Percentiles rank a stretch among this genome's conserved stretches.
phyloP scores from a whole-genome alignment of 2,888 invertebrate species.

The Neocrepidodera transversa region DNA sequence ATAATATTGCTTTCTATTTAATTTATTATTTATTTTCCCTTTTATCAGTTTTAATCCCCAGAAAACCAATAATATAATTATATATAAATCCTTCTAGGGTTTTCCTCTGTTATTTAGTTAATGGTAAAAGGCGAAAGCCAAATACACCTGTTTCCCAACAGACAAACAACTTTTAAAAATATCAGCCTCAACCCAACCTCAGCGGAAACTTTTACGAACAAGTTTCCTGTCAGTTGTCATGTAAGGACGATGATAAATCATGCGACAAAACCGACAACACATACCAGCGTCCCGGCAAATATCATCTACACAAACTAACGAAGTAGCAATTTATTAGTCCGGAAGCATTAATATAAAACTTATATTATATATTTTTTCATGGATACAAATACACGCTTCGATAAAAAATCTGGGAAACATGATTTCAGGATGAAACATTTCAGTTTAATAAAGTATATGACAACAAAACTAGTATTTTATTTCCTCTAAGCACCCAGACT shows the following conservation, averaged over 20 bases:
- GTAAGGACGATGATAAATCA: conserved; percentile 3
- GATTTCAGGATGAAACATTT: too few species aligned
- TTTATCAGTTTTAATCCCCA: too few species aligned
- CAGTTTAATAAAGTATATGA: too few species aligned
- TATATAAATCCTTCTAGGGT: not conserved
- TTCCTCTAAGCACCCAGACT: too few species aligned
- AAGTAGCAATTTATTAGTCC: not conserved
- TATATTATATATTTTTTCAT: too few species aligned
- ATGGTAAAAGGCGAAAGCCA: not conserved
- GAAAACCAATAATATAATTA: not conserved
- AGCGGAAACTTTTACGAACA: not conserved
- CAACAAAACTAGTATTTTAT: too few species aligned
- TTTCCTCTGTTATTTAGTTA: not conserved
- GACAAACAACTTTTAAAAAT: not conserved
- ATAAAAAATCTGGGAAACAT: too few species aligned
- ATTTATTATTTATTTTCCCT: too few species aligned
- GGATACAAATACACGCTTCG: too few species aligned
- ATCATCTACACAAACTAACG: not conserved
- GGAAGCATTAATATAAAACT: too few species aligned
- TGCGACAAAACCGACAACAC: not conserved
- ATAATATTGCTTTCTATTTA: too few species aligned
- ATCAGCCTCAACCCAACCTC: not conserved
- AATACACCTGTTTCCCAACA: not conserved
- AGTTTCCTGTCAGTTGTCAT: not conserved
- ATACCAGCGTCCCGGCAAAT: not conserved